A percentile compares a stretch with the other conserved stretches of the same genome.
Evolutionary conservation across 1,140 invertebrate species (phyloP).

Genomic region (Papilio helenus): DNA sequence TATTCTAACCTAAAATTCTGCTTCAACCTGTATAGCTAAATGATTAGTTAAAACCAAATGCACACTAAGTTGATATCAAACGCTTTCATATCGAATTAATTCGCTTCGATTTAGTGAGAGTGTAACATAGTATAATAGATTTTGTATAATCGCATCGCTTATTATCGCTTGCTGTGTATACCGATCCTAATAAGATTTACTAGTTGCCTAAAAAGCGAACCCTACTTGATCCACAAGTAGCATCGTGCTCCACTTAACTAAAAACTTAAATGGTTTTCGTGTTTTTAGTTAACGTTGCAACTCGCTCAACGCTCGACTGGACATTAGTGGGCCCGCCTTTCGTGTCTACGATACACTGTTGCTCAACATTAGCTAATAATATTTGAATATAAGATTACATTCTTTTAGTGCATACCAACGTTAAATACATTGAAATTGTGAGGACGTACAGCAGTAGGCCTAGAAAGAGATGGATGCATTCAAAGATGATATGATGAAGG

Average conservation of each 20-base stretch:
- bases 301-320: constrained; percentile 5
- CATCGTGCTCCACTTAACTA: constrained; percentile 27
- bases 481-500: no score
- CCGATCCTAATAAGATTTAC: neutral
- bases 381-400: constrained; percentile 8
- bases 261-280: constrained; percentile 29
- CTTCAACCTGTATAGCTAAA: no score
- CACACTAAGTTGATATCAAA: no score
- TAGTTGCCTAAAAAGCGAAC: constrained; percentile 25
- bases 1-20: no score
- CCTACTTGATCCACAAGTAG: constrained; percentile 30
- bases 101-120: no score
- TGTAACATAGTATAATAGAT: no score
- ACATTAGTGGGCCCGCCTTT: neutral
- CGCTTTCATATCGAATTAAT: no score
- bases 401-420: neutral
- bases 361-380: constrained; percentile 6
- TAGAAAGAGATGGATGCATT: no score
- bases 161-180: neutral
- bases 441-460: no score
- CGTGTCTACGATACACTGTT: constrained; percentile 11
- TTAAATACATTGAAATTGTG: neutral
- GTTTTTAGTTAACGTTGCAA: constrained; percentile 8
- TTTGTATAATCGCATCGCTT: neutral
- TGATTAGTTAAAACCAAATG: no score